Evolutionary conservation across 1,140 invertebrate species (phyloP), one percentile per base, ranked within the genome.

Genomic region (Chelonus insularis): DNA sequence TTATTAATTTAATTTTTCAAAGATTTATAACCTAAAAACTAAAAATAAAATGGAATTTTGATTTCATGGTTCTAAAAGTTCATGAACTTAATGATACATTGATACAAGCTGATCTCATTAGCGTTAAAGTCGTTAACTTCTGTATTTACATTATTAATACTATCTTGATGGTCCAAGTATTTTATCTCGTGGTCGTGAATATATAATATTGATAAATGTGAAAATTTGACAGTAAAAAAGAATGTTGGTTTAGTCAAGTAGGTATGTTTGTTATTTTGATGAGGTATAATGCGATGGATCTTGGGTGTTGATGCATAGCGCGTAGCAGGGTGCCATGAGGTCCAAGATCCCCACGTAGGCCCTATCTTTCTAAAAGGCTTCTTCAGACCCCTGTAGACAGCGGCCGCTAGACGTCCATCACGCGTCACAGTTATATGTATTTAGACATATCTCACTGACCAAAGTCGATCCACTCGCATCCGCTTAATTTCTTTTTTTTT

Each of bases 221-320:
- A 63, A 65, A 64, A 70, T 72, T 73, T 58, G 67, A 72, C 57
- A 64, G 61, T 65, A 75, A 78, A 72, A 79, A 74, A 78, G 71
- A 75, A 79, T 79, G 77, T 79, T 80, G 71, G 76, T 80, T 79
- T 79, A 78, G 70, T 66, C 63, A 67, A 58, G n/a, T 45, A 34
- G 57, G 72, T 70, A 72, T 78, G 78, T 79, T 79, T 80, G 77
- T 80, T 78, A 77, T 78, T 77, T 77, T 74, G 76, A 78, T 77
- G 75, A 76, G 74, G 64, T 77, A 79, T 76, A 77, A 77, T 76
- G 73, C 73, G 72, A 77, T 76, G 75, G 73, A 76, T 79, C 69
- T 71, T 69, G 73, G 76, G 78, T 80, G 78, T 81, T 80, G 77
- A 81, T 81, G 75, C 76, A 79, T 79, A 66, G 77, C 72, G 71